Percentiles rank a stretch among this genome's conserved stretches.
Evolutionary conservation across 1,140 invertebrate genomes (phyloP).

Genomic region (Rhopalosiphum maidis): DNA sequence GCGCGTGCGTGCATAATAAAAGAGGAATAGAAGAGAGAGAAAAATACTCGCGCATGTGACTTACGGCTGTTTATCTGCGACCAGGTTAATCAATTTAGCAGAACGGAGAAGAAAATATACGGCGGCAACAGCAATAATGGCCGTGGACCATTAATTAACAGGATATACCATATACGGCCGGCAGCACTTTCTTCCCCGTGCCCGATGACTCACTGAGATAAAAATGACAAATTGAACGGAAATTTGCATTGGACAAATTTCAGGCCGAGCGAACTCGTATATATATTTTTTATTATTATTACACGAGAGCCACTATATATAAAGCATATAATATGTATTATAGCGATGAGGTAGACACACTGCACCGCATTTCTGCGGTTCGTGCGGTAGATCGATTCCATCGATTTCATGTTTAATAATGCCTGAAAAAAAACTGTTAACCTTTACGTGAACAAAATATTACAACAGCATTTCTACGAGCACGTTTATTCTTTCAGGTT

Average conservation of each 20-base stretch:
- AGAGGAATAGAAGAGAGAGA: not conserved
- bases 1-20: not conserved
- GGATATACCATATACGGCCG: constrained; percentile 37
- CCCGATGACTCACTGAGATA: constrained; percentile 39
- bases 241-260: constrained; percentile 46
- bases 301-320: not conserved
- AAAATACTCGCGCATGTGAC: constrained; percentile 33
- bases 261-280: not conserved
- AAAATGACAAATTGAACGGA: constrained; percentile 48
- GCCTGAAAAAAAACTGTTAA: not conserved
- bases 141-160: constrained; percentile 1
- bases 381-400: not conserved
- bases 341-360: not conserved
- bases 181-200: not conserved
- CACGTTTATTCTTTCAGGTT: not conserved
- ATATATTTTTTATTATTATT: not conserved
- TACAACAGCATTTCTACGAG: no score
- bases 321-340: not conserved
- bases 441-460: no score
- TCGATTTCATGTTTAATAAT: not conserved
- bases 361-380: not conserved
- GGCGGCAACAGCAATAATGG: not conserved
- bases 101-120: constrained; percentile 20
- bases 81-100: constrained; percentile 55
- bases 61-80: constrained; percentile 48